Percentiles rank a stretch among this genome's conserved stretches.
phyloP scores from a whole-genome alignment of 1,140 invertebrate genomes.

The Drosophila sproati region DNA sequence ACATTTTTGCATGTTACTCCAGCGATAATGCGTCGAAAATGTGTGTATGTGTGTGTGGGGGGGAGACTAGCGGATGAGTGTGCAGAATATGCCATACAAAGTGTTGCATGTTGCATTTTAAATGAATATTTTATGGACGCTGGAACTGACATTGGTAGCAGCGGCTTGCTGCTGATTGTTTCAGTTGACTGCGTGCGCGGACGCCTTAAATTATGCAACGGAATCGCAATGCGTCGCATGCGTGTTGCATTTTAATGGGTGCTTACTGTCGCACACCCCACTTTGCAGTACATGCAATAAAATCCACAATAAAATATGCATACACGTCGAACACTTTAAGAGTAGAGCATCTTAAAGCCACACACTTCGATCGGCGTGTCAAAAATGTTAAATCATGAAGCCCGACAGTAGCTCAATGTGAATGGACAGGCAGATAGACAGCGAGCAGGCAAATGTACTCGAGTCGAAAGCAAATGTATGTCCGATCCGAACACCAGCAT shows the following conservation, averaged over 20 bases:
- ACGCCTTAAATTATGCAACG: slow-evolving; percentile 79
- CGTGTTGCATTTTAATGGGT: slow-evolving; percentile 76
- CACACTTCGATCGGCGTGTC: slow-evolving; percentile 29
- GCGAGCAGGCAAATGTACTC: slow-evolving; percentile 66
- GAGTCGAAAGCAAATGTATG: slow-evolving; percentile 24
- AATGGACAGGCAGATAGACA: slow-evolving; percentile 57
- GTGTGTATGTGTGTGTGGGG: neutral
- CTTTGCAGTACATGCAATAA: slow-evolving; percentile 68
- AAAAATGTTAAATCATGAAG: slow-evolving; percentile 40
- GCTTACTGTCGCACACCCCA: slow-evolving; percentile 24
- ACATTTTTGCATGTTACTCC: slow-evolving; percentile 45
- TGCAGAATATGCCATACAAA: slow-evolving; percentile 67
- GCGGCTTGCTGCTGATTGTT: slow-evolving; percentile 53
- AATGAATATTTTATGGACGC: slow-evolving; percentile 77
- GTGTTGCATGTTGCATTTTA: slow-evolving; percentile 82
- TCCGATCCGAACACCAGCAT: slow-evolving; percentile 17
- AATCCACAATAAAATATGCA: slow-evolving; percentile 72
- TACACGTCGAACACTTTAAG: slow-evolving; percentile 40
- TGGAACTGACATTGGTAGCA: slow-evolving; percentile 32
- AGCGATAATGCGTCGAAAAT: slow-evolving; percentile 45
- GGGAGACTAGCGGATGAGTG: neutral
- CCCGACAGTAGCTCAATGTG: neutral
- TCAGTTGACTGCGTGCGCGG: slow-evolving; percentile 52
- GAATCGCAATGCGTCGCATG: slow-evolving; percentile 61
- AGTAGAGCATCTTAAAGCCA: slow-evolving; percentile 27